These are phyloP conservation scores for Antrozous pallidus DNA, from an alignment of 2,797 vertebrate species.

Conservation along the genomic window DNA sequence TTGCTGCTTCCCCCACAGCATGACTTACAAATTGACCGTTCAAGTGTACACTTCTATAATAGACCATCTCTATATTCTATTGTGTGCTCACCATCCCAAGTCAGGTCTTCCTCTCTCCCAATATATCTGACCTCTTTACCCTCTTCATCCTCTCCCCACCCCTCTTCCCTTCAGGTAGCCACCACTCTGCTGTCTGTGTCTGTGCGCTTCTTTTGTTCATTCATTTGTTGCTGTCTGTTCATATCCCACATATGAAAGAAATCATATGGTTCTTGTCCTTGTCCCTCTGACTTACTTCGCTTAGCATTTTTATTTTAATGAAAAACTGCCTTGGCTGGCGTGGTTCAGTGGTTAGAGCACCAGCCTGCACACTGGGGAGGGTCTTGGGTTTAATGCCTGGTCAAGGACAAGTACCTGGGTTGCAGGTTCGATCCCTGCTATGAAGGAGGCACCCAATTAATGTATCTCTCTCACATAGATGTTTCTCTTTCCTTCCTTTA, in stretches of 20 bases:
- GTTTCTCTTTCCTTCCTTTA: too few relatives aligned
- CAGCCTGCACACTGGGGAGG: too few relatives aligned
- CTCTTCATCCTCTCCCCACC: not conserved
- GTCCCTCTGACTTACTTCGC: not conserved
- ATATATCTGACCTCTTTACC: not conserved
- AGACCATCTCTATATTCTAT: not conserved
- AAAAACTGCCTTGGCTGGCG: not conserved
- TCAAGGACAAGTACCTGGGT: too few relatives aligned
- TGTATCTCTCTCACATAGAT: too few relatives aligned
- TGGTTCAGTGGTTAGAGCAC: too few relatives aligned
- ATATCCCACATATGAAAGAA: not conserved
- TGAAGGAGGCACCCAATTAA: too few relatives aligned
- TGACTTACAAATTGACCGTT: not conserved
- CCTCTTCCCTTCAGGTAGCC: not conserved
- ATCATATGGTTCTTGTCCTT: not conserved
- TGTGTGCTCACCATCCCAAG: not conserved
- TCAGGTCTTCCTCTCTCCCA: not conserved
- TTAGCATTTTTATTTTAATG: conserved; percentile 7
- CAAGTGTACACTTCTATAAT: not conserved
- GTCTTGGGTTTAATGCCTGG: too few relatives aligned
- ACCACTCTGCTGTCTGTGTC: not conserved
- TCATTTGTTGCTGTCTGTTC: not conserved
- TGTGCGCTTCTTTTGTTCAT: not conserved
- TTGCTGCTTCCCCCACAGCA: not conserved
- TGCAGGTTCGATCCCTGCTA: too few relatives aligned